Evolutionary conservation across 2,888 invertebrate genomes (phyloP).

Genomic region (Euphydryas editha): DNA sequence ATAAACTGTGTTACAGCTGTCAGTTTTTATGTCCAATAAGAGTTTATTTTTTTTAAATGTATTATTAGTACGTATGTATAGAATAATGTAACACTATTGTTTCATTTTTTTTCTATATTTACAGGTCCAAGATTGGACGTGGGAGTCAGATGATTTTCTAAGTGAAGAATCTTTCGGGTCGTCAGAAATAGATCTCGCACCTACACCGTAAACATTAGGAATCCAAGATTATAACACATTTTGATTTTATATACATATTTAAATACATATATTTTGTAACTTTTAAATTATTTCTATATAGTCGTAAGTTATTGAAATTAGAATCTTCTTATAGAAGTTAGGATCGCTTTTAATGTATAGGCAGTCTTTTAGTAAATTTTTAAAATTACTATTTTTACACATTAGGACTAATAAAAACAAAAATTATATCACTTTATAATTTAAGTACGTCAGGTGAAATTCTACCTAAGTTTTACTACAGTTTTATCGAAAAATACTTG

Average conservation of each 20-base stretch:
- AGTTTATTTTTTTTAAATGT: too few species aligned
- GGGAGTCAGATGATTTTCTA: conserved; percentile 5
- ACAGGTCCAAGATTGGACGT: conserved; percentile 3
- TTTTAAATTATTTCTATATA: conserved; percentile 5
- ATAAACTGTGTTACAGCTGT: too few species aligned
- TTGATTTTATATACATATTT: conserved; percentile 3
- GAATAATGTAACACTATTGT: too few species aligned
- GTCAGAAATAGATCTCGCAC: neutral
- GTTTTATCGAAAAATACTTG: too few species aligned
- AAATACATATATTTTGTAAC: conserved; percentile 1
- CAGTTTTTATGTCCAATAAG: too few species aligned
- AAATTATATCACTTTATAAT: neutral
- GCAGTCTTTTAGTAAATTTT: neutral
- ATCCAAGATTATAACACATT: neutral
- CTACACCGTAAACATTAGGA: neutral
- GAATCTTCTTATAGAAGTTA: neutral
- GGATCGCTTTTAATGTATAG: neutral
- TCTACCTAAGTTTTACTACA: too few species aligned
- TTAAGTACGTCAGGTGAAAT: too few species aligned
- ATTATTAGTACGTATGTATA: neutral
- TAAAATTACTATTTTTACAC: neutral
- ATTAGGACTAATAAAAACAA: neutral
- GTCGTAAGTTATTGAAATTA: neutral
- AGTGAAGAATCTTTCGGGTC: conserved; percentile 1
- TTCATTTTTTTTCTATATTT: neutral